Conservation (phyloP, 2,888 invertebrate genomes). For the Anaspis maculata region DNA sequence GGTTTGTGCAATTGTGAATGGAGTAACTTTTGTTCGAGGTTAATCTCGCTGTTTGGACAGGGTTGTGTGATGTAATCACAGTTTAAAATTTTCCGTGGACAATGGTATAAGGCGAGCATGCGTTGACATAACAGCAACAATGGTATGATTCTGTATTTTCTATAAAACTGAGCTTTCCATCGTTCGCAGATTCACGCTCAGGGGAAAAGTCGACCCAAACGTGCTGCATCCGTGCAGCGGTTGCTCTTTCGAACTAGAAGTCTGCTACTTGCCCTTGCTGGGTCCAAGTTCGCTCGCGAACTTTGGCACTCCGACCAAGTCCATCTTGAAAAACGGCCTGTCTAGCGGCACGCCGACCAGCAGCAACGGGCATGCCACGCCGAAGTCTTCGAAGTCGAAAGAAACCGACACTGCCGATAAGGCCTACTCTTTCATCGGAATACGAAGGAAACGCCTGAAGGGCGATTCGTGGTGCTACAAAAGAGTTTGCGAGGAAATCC, state of each 20-base stretch:
- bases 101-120: no score
- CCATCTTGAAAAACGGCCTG: slow-evolving; percentile 25
- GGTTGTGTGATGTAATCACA: no score
- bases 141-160: no score
- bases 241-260: slow-evolving; percentile 66
- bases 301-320: slow-evolving; percentile 27
- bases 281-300: slow-evolving; percentile 11
- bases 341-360: slow-evolving; percentile 12
- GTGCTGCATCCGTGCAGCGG: slow-evolving; percentile 28
- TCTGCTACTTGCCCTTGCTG: slow-evolving; percentile 46
- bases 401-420: slow-evolving; percentile 2
- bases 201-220: slow-evolving; percentile 53
- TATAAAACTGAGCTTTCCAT: no score
- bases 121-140: no score
- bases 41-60: no score
- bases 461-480: slow-evolving; percentile 79
- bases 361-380: slow-evolving; percentile 1
- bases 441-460: slow-evolving; percentile 63
- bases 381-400: slow-evolving; percentile 2
- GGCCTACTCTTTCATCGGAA: slow-evolving; percentile 46
- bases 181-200: slow-evolving; percentile 55
- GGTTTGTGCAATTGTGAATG: no score
- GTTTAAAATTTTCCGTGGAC: no score
- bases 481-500: slow-evolving; percentile 64
- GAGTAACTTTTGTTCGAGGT: no score